phyloP scores from a whole-genome alignment of 2,113 vertebrate genomes.

The Vireo altiloquus region DNA sequence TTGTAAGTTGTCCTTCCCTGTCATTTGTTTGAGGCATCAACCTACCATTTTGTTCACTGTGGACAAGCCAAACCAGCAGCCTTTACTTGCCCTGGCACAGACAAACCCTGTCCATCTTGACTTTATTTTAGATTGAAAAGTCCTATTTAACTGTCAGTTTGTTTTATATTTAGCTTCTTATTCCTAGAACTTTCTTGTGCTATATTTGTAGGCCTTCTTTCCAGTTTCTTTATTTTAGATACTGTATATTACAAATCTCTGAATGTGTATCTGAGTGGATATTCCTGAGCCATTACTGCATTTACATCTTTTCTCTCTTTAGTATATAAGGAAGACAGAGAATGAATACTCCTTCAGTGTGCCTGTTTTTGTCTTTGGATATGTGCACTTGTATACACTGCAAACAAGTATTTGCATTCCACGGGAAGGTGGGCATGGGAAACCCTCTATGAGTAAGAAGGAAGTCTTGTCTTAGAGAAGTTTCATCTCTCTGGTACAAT shows the following conservation, averaged over 20 bases:
- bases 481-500: background rate
- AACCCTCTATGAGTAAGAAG: background rate
- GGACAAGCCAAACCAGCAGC: constrained; percentile 6
- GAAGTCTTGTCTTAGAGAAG: background rate
- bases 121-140: constrained; percentile 20
- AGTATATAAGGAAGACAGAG: background rate
- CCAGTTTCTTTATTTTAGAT: background rate
- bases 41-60: background rate
- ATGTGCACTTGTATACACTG: background rate
- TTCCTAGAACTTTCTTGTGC: background rate
- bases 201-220: background rate
- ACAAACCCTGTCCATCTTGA: background rate
- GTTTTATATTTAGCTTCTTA: constrained; percentile 5
- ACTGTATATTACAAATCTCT: background rate
- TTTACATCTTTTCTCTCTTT: background rate
- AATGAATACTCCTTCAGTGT: background rate
- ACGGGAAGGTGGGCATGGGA: background rate
- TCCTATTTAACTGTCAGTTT: background rate
- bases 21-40: constrained; percentile 26
- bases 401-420: background rate
- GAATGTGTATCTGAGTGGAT: background rate
- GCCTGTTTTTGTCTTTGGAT: background rate
- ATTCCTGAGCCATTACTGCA: background rate
- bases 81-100: background rate
- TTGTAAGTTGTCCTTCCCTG: constrained; percentile 31